Conservation (phyloP, 2,888 invertebrate species). For the Habroteleia sp. region DNA sequence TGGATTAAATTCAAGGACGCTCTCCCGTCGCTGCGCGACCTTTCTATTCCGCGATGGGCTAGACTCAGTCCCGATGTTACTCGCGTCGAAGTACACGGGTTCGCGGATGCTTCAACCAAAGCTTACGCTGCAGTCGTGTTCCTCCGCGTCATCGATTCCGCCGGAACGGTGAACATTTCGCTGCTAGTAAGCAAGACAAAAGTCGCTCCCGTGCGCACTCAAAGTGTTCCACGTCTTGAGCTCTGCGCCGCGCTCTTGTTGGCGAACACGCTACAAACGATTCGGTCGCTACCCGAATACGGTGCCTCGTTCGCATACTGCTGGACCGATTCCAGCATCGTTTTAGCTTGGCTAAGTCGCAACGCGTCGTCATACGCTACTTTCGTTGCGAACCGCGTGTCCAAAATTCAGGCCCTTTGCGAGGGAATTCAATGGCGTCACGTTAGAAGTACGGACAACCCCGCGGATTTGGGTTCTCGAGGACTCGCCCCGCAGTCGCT, state of each 20-base stretch:
- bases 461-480: neutral
- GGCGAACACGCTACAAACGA: no score
- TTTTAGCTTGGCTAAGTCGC: neutral
- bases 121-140: no score
- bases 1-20: neutral
- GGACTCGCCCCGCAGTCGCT: no score
- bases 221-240: no score
- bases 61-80: neutral
- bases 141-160: no score
- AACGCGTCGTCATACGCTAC: neutral
- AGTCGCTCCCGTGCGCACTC: no score
- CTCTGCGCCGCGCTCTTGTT: no score
- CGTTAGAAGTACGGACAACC: neutral
- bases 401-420: neutral
- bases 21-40: neutral
- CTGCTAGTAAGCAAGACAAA: no score
- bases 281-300: no score
- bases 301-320: no score
- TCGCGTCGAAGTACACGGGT: slow-evolving; percentile 1
- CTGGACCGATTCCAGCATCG: slow-evolving; percentile 2
- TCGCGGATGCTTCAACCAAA: no score
- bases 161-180: no score
- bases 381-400: neutral
- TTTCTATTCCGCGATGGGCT: neutral
- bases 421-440: neutral